Percentiles rank a stretch among this genome's conserved stretches.
Evolutionary conservation across 2,888 invertebrate genomes (phyloP).

Genomic region (Leptinotarsa juncta): DNA sequence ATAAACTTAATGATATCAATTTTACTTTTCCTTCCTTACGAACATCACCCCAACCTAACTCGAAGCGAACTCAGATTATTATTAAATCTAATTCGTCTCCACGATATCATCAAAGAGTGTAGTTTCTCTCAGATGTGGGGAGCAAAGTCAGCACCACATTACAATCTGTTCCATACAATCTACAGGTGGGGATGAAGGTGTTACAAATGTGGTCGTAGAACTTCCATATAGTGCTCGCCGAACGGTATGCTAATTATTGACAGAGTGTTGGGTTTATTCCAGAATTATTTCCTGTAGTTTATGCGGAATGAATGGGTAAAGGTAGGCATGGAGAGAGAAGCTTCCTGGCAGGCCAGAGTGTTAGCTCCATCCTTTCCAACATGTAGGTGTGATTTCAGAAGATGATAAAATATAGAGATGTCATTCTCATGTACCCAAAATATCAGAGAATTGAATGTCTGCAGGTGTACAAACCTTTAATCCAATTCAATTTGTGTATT

Average conservation of each 20-base stretch:
- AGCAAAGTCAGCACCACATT: slow-evolving; percentile 11
- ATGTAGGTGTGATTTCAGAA: too few species aligned
- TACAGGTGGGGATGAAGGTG: slow-evolving; percentile 31
- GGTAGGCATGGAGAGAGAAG: too few species aligned
- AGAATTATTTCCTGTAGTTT: slow-evolving; percentile 28
- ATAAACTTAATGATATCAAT: not conserved
- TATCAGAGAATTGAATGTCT: too few species aligned
- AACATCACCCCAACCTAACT: not conserved
- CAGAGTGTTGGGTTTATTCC: slow-evolving; percentile 26
- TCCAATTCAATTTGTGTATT: too few species aligned
- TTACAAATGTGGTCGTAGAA: slow-evolving; percentile 27
- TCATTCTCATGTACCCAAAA: too few species aligned
- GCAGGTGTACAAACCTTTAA: too few species aligned
- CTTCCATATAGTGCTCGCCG: slow-evolving; percentile 21
- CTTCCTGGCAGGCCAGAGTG: not conserved
- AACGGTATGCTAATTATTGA: slow-evolving; percentile 33
- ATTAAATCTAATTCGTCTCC: slow-evolving; percentile 10
- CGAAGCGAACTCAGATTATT: not conserved
- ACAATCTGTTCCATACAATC: slow-evolving; percentile 25
- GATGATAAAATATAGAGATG: too few species aligned
- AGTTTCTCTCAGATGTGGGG: slow-evolving; percentile 18
- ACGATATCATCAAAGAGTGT: not conserved
- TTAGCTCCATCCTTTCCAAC: too few species aligned
- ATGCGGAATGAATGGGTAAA: slow-evolving; percentile 13
- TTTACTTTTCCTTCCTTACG: not conserved